These are phyloP conservation scores for Eulemur macaco DNA, from an alignment of 2,113 vertebrate species.

Conservation along the genomic window DNA sequence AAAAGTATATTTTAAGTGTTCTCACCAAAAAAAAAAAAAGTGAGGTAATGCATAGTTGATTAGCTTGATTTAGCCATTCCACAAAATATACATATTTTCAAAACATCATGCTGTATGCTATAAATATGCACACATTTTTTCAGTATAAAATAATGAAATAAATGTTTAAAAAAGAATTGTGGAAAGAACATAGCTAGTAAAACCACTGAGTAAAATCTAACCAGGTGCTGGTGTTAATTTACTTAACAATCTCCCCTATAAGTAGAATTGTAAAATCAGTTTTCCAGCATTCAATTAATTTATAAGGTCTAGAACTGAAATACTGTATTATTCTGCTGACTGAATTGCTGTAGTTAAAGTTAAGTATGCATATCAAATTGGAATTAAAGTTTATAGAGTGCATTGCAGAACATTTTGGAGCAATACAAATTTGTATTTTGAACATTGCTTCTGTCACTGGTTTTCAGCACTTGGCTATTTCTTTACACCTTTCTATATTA, in stretches of 20 bases:
- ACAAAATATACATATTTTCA: neutral
- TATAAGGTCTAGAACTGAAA: neutral
- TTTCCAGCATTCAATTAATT: neutral
- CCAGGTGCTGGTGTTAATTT: neutral
- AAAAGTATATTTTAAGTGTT: neutral
- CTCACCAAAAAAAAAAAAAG: neutral
- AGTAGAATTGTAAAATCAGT: neutral
- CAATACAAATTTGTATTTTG: neutral
- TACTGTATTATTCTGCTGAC: neutral
- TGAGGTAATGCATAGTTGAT: neutral
- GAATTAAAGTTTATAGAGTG: neutral
- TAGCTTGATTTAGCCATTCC: neutral
- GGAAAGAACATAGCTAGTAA: neutral
- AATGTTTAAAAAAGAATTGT: neutral
- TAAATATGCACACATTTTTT: neutral
- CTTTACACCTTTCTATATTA: neutral
- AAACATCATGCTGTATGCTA: neutral
- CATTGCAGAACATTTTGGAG: neutral
- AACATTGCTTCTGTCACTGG: neutral
- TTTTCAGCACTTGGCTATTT: neutral
- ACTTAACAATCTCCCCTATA: neutral
- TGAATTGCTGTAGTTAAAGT: conserved; percentile 9
- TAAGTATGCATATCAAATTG: neutral
- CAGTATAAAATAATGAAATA: neutral
- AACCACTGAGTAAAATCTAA: neutral